Evolutionary conservation across 2,888 invertebrate genomes (phyloP), one percentile per base, ranked within the genome.

Genomic region (Hemicrepidius hirtus): DNA sequence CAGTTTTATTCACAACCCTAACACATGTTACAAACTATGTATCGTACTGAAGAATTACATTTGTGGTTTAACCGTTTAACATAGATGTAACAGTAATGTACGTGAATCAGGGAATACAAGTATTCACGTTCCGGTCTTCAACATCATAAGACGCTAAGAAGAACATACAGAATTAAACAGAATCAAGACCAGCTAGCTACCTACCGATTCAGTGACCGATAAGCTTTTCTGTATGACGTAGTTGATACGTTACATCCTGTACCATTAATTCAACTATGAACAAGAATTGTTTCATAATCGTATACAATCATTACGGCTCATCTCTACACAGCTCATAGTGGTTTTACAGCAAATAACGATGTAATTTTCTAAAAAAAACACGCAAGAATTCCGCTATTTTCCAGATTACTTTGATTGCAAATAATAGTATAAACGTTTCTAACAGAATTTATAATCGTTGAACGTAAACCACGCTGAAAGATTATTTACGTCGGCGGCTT

Each of bases 291-390:
- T 10, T 50, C 50, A n/a, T n/a, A 21, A 50, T 50, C 24, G 24
- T 18, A 3, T 7, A 20, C 21, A 10, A 24, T 12, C 18, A 50
- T 20, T 13, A n/a, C 24, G 24, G 5, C n/a, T 18, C 24, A 18
- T 50, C 50, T 9, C 20, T 21, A 24, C n/a, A 13, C n/a, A 50
- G 24, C 13, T 24, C 50, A n/a, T n/a, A n/a, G 1, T 7, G 24
- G n/a, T n/a, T 50, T 50, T 18, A n/a, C 18, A 10, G 20, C 6
- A 24, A 24, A 24, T n/a, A 50, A 4, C 50, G 4, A 12, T 4
- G 50, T 50, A 50, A 50, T 50, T 50, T 50, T 24, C 3, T n/a
- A 50, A 24, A 50, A 24, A 50, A 24, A 24, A 50, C 50, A 50
- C 50, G 50, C 50, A 50, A 21, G 50, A 50, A 50, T 24, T 46